Base-by-base conservation (phyloP, 2,888 invertebrate genomes). In the Orchesella flavescens region DNA sequence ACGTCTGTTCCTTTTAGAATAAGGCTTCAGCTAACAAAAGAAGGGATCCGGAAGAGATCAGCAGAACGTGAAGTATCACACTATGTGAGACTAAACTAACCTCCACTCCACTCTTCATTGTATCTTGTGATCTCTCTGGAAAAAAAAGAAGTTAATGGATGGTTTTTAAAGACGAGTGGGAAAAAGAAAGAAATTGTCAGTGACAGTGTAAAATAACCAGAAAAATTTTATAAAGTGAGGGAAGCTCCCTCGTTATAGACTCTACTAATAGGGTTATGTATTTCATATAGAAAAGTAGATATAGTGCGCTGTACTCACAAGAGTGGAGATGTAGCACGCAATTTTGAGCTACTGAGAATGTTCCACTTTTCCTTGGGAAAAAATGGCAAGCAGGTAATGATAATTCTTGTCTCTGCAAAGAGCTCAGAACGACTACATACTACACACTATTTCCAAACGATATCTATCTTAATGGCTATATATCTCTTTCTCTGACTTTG, bases 131-230 rank as follows among this genome's bases (percentile, higher is more conserved):
- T n/a, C n/a, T 66, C 75, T 55, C 21, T 49, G 19, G 23, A 65
- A 34, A 34, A n/a, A 63, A 65, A 65, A 44, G n/a, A 23, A 66
- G 75, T 21, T 76, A 76, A 76, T 66, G 66, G 75, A 76, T 76
- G 66, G 55, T 66, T 76, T 76, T 76, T 74, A 63, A 49, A 65
- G 75, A 76, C 75, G 75, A 66, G 65, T 66, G 66, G 57, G 66
- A 74, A 74, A 65, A 23, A 23, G 46, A 46, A 74, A 23, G 74
- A 74, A 65, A 74, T 74, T 74, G 74, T 61, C 49, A 65, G 24
- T 74, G 74, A 74, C 74, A 74, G 74, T 74, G 74, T 74, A 74
- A 63, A 74, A 74, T 74, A 74, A 65, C 63, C 65, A 49, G 74
- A 65, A 76, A 69, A 69, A 69, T 69, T 23, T 1, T 46, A 21